These are phyloP conservation scores for Siniperca chuatsi DNA, from an alignment of 2,113 vertebrate genomes.

Conservation along the genomic window DNA sequence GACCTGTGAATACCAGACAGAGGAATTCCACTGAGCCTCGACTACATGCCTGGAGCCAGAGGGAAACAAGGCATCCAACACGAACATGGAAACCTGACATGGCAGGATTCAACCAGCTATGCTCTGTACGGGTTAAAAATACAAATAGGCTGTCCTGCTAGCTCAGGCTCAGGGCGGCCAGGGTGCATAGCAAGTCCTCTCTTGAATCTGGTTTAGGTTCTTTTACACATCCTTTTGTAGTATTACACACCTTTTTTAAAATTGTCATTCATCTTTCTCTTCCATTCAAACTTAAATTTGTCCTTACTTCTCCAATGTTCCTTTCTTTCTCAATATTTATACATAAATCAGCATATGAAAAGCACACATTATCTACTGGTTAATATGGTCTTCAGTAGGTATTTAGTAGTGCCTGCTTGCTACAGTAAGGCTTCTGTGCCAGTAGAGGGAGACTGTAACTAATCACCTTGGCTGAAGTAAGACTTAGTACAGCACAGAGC, in stretches of 20 bases:
- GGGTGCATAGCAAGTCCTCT: not conserved
- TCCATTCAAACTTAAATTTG: not conserved
- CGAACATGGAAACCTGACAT: slow-evolving; percentile 45
- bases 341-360: not conserved
- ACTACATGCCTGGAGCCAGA: slow-evolving; percentile 44
- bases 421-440: slow-evolving; percentile 43
- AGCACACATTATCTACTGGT: not conserved
- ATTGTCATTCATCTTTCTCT: not conserved
- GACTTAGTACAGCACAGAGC: not conserved
- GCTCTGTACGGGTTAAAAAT: slow-evolving; percentile 42
- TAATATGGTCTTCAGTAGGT: not conserved
- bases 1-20: slow-evolving; percentile 34
- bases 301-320: not conserved
- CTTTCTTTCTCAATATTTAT: not conserved
- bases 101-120: slow-evolving; percentile 46
- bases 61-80: slow-evolving; percentile 67
- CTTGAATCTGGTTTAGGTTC: slow-evolving; percentile 1
- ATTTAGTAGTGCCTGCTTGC: not conserved
- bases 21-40: slow-evolving; percentile 51
- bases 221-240: not conserved
- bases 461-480: slow-evolving; percentile 34
- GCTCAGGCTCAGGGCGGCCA: slow-evolving; percentile 24
- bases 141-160: slow-evolving; percentile 37
- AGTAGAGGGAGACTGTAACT: slow-evolving; percentile 68
- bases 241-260: not conserved